These are phyloP conservation scores for Nixonia krombeini DNA, from an alignment of 1,140 invertebrate species.

Conservation along the genomic window DNA sequence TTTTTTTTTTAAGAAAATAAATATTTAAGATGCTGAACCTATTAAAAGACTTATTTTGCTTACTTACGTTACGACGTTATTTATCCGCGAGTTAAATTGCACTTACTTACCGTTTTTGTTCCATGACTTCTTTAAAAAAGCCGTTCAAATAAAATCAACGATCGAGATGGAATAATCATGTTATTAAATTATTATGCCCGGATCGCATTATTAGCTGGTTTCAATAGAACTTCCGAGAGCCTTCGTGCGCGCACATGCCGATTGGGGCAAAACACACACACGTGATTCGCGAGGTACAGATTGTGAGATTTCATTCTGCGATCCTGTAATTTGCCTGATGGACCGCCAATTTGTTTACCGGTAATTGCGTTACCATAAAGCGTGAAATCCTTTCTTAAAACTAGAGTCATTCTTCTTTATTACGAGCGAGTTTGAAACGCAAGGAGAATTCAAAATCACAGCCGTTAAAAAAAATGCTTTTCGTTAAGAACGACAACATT, in stretches of 20 bases:
- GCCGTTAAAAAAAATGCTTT: no score
- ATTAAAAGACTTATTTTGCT: no score
- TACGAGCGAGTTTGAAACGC: not conserved
- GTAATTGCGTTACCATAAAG: conserved; percentile 61
- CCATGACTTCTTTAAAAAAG: conserved; percentile 23
- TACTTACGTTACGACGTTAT: no score
- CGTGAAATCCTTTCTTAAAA: not conserved
- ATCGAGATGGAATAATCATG: not conserved
- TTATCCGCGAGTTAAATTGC: no score
- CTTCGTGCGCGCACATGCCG: conserved; percentile 12
- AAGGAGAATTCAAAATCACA: no score
- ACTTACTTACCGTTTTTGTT: no score
- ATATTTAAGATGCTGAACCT: no score
- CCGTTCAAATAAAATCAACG: not conserved
- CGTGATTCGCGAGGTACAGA: conserved; percentile 39
- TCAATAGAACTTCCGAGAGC: conserved; percentile 8
- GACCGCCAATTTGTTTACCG: conserved; percentile 62
- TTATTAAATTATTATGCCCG: conserved; percentile 1
- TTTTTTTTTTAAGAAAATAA: no score
- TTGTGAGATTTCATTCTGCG: conserved; percentile 61
- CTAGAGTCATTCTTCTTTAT: not conserved
- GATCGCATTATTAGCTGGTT: conserved; percentile 11
- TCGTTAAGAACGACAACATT: no score
- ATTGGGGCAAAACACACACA: not conserved
- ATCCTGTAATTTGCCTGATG: conserved; percentile 62